Conservation (phyloP, 2,113 vertebrate genomes). For the Mohoua ochrocephala region DNA sequence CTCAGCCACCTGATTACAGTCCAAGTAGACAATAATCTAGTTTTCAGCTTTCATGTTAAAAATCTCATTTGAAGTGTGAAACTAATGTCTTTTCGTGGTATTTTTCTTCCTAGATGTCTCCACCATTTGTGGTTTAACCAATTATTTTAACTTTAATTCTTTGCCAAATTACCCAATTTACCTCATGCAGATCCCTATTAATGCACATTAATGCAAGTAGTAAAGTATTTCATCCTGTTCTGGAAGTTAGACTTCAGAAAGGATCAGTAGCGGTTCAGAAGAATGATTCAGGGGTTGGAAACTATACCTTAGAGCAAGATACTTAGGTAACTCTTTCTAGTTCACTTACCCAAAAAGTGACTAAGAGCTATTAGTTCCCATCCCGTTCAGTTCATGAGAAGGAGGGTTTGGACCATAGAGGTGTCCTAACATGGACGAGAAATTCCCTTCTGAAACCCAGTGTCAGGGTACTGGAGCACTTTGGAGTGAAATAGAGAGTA, state of each 20-base stretch:
- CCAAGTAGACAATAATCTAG: neutral
- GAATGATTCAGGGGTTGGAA: neutral
- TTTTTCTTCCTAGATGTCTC: neutral
- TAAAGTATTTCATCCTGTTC: neutral
- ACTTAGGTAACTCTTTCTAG: neutral
- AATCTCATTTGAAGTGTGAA: neutral
- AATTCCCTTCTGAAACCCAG: neutral
- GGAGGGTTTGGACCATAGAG: neutral
- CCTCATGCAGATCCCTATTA: neutral
- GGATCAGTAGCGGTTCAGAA: neutral
- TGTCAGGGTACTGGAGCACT: neutral
- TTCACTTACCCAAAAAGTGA: neutral
- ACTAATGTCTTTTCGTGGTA: neutral
- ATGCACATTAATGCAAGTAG: neutral
- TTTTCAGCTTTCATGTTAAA: neutral
- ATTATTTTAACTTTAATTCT: constrained; percentile 2
- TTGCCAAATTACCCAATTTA: neutral
- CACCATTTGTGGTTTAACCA: neutral
- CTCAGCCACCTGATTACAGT: neutral
- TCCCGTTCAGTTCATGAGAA: neutral
- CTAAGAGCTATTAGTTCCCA: neutral
- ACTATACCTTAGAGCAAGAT: neutral
- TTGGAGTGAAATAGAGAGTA: neutral
- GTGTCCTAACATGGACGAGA: neutral
- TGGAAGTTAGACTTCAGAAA: neutral